phyloP scores from a whole-genome alignment of 2,797 vertebrate species.

The Myotis findleyi region DNA sequence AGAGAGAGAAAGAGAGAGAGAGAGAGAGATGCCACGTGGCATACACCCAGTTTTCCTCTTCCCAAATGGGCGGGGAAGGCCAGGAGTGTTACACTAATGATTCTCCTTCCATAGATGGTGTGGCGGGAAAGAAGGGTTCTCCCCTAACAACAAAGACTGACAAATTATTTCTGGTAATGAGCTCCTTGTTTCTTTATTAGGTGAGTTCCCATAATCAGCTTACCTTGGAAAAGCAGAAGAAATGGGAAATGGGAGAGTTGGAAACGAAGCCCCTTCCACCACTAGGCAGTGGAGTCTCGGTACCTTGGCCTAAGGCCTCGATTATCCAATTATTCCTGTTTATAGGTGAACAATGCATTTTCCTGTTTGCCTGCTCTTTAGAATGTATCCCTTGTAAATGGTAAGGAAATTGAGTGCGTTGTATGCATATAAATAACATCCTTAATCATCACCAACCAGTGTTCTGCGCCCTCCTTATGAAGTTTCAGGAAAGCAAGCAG shows the following conservation, averaged over 20 bases:
- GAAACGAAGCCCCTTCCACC: background rate
- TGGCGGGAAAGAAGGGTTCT: background rate
- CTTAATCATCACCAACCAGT: conserved; percentile 10
- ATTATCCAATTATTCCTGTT: background rate
- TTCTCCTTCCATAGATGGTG: background rate
- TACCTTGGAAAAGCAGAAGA: background rate
- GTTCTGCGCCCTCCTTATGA: background rate
- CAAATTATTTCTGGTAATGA: background rate
- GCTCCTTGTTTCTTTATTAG: background rate
- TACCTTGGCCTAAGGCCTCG: background rate
- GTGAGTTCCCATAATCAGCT: background rate
- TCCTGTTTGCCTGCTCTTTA: background rate
- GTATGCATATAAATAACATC: conserved; percentile 34
- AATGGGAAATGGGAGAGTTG: background rate
- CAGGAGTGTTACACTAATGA: background rate
- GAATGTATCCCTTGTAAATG: background rate
- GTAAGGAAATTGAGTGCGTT: background rate
- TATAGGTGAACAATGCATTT: background rate
- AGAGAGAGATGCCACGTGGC: background rate
- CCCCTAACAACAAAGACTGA: background rate
- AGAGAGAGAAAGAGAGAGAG: background rate
- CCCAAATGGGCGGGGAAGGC: background rate
- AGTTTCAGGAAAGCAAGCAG: background rate
- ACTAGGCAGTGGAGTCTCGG: no score
- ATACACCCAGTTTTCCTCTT: background rate